Percentiles rank a stretch among this genome's conserved stretches.
phyloP scores from a whole-genome alignment of 2,113 vertebrate genomes.

The Plestiodon gilberti region DNA sequence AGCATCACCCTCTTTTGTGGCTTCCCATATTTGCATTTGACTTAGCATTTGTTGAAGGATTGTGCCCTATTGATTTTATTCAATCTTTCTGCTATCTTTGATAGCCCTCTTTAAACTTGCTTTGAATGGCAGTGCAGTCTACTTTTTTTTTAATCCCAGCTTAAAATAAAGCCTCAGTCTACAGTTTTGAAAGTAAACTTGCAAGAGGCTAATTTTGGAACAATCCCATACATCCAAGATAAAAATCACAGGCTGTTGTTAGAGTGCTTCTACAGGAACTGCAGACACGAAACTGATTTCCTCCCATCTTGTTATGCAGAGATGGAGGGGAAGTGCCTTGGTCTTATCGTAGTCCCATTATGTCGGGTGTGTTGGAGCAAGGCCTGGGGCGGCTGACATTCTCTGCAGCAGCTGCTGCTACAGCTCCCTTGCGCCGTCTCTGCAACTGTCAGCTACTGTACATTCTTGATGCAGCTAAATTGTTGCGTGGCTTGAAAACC shows the following conservation, averaged over 20 bases:
- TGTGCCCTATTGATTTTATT: not conserved
- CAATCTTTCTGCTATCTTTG: not conserved
- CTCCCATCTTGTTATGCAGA: slow-evolving; percentile 64
- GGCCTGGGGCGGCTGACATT: slow-evolving; percentile 19
- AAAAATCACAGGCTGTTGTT: slow-evolving; percentile 69
- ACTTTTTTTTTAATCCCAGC: not conserved
- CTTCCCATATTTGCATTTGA: not conserved
- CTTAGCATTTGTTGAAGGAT: not conserved
- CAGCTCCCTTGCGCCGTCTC: not conserved
- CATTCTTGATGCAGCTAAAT: not conserved
- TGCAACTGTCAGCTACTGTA: not conserved
- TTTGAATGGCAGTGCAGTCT: not conserved
- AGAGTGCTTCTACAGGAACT: slow-evolving; percentile 60
- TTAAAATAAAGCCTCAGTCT: not conserved
- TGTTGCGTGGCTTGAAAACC: not conserved
- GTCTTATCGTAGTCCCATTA: slow-evolving; percentile 57
- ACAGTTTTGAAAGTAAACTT: slow-evolving; percentile 7
- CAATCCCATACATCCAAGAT: slow-evolving; percentile 58
- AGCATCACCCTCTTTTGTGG: not conserved
- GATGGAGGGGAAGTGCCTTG: slow-evolving; percentile 63
- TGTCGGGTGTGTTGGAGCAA: slow-evolving; percentile 37
- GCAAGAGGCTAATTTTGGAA: slow-evolving; percentile 65
- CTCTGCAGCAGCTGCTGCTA: not conserved
- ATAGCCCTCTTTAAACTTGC: not conserved
- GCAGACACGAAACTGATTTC: slow-evolving; percentile 63